These are phyloP conservation scores for Pseudotriccus pelzelni DNA, from an alignment of 2,797 vertebrate species.

Conservation along the genomic window DNA sequence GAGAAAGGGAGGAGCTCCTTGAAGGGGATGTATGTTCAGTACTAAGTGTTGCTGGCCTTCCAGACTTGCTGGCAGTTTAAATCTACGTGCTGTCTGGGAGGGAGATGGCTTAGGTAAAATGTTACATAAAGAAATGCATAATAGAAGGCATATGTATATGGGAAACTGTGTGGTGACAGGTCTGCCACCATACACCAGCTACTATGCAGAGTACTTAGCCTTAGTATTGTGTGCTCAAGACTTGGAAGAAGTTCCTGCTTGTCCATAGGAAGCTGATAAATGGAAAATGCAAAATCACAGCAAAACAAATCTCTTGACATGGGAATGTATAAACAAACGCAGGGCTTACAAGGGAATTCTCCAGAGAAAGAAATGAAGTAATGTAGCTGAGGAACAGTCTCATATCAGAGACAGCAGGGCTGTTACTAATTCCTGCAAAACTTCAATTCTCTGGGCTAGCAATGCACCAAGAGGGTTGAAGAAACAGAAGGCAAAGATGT, in stretches of 20 bases:
- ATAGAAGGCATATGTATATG: accelerated
- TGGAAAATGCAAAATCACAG: not conserved
- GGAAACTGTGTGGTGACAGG: not conserved
- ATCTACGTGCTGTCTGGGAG: not conserved
- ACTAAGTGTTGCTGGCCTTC: not conserved
- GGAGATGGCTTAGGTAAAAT: not conserved
- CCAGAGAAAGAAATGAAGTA: not conserved
- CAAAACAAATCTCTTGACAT: not conserved
- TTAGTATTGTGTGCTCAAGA: not conserved
- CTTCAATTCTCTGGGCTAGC: not conserved
- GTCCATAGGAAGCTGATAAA: not conserved
- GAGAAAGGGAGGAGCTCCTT: not conserved
- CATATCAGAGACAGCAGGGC: not conserved
- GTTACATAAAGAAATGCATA: not conserved
- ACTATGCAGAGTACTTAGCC: not conserved
- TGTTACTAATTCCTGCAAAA: not conserved
- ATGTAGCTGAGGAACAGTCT: not conserved
- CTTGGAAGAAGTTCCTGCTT: not conserved
- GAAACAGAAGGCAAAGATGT: not conserved
- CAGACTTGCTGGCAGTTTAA: not conserved
- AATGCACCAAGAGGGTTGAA: not conserved
- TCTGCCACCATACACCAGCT: not conserved
- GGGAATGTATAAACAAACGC: not conserved
- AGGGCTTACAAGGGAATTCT: not conserved
- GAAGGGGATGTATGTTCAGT: accelerated